phyloP scores from a whole-genome alignment of 1,140 invertebrate species.

The Lepidurus packardi region DNA sequence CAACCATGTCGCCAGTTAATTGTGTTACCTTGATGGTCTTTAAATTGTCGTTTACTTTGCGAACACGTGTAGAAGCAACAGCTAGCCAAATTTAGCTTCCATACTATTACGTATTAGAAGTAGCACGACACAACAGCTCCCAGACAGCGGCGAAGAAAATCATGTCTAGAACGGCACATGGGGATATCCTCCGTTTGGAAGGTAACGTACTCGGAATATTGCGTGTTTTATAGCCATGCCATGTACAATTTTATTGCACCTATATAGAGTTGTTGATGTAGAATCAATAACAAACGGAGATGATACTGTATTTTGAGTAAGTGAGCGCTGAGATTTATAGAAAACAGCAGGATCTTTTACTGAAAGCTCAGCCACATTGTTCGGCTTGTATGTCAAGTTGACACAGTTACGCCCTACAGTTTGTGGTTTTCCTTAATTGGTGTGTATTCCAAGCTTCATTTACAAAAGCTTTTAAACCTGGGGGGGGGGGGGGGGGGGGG shows the following conservation, averaged over 20 bases:
- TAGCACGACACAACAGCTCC: not conserved
- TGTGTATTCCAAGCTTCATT: not conserved
- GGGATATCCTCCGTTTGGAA: not conserved
- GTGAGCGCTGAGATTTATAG: no score
- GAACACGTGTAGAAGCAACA: no score
- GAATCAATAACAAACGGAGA: not conserved
- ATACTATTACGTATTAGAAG: not conserved
- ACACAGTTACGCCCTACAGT: not conserved
- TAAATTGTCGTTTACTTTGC: no score
- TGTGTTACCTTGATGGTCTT: no score
- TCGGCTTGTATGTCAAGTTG: not conserved
- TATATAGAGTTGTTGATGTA: not conserved
- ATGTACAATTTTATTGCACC: not conserved
- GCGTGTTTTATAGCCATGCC: not conserved
- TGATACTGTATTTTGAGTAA: not conserved
- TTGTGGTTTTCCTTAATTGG: not conserved
- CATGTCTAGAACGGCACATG: not conserved
- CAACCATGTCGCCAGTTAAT: no score
- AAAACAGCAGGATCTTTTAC: no score
- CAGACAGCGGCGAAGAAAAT: not conserved
- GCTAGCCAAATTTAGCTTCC: no score
- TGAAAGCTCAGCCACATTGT: no score
- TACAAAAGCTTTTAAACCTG: constrained; percentile 4
- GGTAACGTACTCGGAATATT: not conserved
- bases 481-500: not conserved